A percentile compares a stretch with the other conserved stretches of the same genome.
Conservation (phyloP, 2,888 invertebrate species). For the Torymus aiolomorphi region DNA sequence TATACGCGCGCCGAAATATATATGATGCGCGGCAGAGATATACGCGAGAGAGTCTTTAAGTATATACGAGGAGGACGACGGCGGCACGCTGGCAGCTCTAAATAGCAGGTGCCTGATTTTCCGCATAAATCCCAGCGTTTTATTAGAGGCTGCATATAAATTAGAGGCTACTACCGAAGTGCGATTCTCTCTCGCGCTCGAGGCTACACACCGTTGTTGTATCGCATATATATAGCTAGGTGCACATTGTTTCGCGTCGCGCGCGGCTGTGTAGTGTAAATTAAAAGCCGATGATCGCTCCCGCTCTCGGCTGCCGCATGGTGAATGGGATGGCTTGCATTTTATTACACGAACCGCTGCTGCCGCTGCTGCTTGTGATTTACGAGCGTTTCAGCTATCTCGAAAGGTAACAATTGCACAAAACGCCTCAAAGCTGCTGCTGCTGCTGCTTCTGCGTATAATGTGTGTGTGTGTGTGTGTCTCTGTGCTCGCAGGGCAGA, state of each 20-base stretch:
- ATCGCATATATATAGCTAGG: not conserved
- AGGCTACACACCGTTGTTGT: not conserved
- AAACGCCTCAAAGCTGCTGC: constrained; percentile 30
- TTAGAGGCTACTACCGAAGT: constrained; percentile 36
- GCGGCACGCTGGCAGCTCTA: too few relatives aligned
- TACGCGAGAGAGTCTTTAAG: too few relatives aligned
- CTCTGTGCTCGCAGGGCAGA: not conserved
- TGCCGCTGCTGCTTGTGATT: constrained; percentile 34
- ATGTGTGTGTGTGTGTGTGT: too few relatives aligned
- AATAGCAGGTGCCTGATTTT: constrained; percentile 25
- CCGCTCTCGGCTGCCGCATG: not conserved
- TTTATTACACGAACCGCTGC: constrained; percentile 26
- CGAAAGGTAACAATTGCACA: constrained; percentile 49
- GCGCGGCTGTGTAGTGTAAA: constrained; percentile 32
- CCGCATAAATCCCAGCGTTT: constrained; percentile 13
- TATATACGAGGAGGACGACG: too few relatives aligned
- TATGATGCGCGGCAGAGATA: too few relatives aligned
- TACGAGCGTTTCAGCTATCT: constrained; percentile 45
- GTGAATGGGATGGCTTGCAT: constrained; percentile 43
- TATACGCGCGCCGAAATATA: too few relatives aligned
- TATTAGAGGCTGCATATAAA: constrained; percentile 34
- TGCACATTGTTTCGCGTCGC: not conserved
- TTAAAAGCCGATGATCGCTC: constrained; percentile 54
- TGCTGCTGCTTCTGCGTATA: not conserved
- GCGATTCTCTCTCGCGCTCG: not conserved